Conservation (phyloP, 1,140 invertebrate species). For the Philaenus spumarius region DNA sequence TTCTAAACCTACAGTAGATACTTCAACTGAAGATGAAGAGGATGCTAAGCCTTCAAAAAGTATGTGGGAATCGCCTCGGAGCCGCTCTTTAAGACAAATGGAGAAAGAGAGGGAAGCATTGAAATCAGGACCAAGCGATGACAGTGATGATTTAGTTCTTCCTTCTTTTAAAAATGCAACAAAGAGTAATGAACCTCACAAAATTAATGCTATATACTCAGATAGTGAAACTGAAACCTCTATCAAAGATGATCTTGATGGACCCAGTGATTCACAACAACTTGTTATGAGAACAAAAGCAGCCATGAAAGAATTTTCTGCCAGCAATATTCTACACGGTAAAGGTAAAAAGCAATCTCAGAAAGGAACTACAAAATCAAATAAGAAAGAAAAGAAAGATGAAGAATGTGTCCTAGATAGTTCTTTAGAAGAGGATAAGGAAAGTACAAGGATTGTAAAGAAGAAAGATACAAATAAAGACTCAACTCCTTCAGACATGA, state of each 20-base stretch:
- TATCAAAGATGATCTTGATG: slow-evolving; percentile 41
- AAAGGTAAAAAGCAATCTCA: slow-evolving; percentile 34
- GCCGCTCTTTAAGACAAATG: slow-evolving; percentile 57
- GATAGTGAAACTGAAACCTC: slow-evolving; percentile 55
- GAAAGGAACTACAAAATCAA: slow-evolving; percentile 26
- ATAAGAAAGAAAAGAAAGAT: slow-evolving; percentile 35
- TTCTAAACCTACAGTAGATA: slow-evolving; percentile 23
- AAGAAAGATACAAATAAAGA: slow-evolving; percentile 48
- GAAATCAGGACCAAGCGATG: slow-evolving; percentile 37
- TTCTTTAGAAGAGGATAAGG: slow-evolving; percentile 44
- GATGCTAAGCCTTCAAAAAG: slow-evolving; percentile 36
- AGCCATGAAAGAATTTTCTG: slow-evolving; percentile 71
- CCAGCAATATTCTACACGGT: slow-evolving; percentile 32
- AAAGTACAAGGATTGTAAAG: slow-evolving; percentile 44
- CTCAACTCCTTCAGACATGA: slow-evolving; percentile 60
- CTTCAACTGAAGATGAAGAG: slow-evolving; percentile 32
- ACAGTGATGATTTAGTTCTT: slow-evolving; percentile 66
- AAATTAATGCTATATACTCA: slow-evolving; percentile 60
- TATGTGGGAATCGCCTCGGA: slow-evolving; percentile 41
- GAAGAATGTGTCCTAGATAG: slow-evolving; percentile 41
- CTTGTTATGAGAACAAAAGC: slow-evolving; percentile 65
- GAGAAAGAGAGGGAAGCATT: slow-evolving; percentile 50
- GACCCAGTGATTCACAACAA: slow-evolving; percentile 39
- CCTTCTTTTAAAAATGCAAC: slow-evolving; percentile 42
- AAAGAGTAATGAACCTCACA: slow-evolving; percentile 32